Conservation (phyloP, 2,888 invertebrate genomes). For the Herminia tarsipennalis region DNA sequence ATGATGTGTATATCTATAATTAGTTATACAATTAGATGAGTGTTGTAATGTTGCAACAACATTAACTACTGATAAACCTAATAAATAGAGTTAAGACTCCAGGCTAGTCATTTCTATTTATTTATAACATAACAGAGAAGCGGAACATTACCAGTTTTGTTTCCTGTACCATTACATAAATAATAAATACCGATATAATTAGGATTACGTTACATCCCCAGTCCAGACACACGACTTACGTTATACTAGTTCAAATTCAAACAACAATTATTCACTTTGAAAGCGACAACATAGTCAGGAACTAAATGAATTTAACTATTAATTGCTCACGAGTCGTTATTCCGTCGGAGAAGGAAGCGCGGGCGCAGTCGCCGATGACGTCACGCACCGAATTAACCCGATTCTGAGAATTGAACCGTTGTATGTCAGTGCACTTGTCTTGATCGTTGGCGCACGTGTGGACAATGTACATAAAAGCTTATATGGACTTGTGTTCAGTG, state of each 20-base stretch:
- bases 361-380: conserved; percentile 60
- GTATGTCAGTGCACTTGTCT: conserved; percentile 78
- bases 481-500: conserved; percentile 17
- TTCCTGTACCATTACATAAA: conserved; percentile 19
- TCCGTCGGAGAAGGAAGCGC: conserved; percentile 67
- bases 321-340: conserved; percentile 53
- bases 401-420: conserved; percentile 76
- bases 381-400: conserved; percentile 79
- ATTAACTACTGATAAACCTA: too few relatives aligned
- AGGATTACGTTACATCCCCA: conserved; percentile 14
- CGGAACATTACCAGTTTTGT: conserved; percentile 9
- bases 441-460: conserved; percentile 71
- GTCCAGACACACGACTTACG: not conserved
- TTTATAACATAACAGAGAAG: conserved; percentile 11
- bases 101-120: not conserved
- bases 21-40: too few relatives aligned
- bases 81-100: too few relatives aligned
- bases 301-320: conserved; percentile 54
- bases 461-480: conserved; percentile 49
- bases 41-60: too few relatives aligned
- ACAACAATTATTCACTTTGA: conserved; percentile 38
- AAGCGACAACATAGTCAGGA: conserved; percentile 43
- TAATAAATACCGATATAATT: too few relatives aligned
- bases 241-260: conserved; percentile 15
- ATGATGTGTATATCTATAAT: too few relatives aligned